Evolutionary conservation across 2,113 vertebrate genomes (phyloP).

Genomic region (Podarcis raffonei): DNA sequence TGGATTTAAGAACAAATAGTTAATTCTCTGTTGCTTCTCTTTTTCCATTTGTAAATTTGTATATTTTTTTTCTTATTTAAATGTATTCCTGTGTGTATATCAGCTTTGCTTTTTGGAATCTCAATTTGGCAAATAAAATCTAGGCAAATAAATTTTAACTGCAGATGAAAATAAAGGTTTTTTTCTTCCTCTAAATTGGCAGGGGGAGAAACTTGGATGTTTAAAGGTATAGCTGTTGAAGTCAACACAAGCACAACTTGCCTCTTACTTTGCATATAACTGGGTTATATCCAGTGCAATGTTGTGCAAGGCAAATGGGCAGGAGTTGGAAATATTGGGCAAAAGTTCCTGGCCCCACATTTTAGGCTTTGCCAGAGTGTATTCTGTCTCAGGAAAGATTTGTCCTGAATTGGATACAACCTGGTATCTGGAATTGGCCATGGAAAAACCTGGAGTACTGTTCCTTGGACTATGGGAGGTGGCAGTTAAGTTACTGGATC

Average conservation of each 20-base stretch:
- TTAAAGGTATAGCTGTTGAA: neutral
- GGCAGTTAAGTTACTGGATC: neutral
- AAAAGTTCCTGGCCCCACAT: neutral
- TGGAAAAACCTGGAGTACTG: neutral
- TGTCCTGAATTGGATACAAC: neutral
- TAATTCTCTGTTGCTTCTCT: slow-evolving; percentile 41
- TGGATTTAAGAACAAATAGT: slow-evolving; percentile 47
- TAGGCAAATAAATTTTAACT: slow-evolving; percentile 60
- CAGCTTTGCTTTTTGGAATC: slow-evolving; percentile 58
- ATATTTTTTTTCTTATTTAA: slow-evolving; percentile 73
- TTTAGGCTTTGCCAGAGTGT: too few species aligned
- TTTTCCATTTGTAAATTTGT: slow-evolving; percentile 62
- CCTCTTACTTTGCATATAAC: neutral
- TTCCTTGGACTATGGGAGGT: neutral
- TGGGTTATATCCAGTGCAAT: neutral
- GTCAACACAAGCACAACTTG: neutral
- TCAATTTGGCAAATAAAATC: slow-evolving; percentile 29
- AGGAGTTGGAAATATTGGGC: neutral
- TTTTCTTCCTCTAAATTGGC: slow-evolving; percentile 16
- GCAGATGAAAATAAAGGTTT: slow-evolving; percentile 70
- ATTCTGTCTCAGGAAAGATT: neutral
- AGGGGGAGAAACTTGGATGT: neutral
- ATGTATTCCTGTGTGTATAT: slow-evolving; percentile 55
- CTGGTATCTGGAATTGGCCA: neutral
- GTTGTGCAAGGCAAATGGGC: neutral